Percentiles rank a stretch among this genome's conserved stretches.
Evolutionary conservation across 2,888 invertebrate genomes (phyloP).

Genomic region (Eucriotettix oculatus): DNA sequence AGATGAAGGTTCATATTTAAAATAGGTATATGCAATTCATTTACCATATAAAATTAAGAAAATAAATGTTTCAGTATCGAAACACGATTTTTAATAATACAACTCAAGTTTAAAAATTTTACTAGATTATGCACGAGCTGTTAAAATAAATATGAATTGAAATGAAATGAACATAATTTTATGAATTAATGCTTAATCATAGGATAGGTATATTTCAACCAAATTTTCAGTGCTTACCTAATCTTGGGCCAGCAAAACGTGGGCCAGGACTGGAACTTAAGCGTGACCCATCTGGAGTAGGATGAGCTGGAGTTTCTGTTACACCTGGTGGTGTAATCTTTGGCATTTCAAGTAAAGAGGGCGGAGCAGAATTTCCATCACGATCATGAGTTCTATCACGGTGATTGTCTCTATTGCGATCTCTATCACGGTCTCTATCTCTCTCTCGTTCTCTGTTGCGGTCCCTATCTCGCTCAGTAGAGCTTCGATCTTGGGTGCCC

Average conservation of each 20-base stretch:
- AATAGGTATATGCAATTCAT: no score
- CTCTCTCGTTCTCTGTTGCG: slow-evolving; percentile 22
- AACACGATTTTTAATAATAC: no score
- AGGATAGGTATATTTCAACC: no score
- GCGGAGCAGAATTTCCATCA: slow-evolving; percentile 16
- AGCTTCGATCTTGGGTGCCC: slow-evolving; percentile 15
- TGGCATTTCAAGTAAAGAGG: slow-evolving; percentile 18
- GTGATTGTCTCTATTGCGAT: slow-evolving; percentile 14
- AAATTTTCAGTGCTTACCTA: neutral
- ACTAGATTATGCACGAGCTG: no score
- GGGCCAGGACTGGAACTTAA: neutral
- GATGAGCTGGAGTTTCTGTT: neutral
- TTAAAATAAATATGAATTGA: no score
- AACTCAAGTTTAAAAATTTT: no score
- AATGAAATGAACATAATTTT: no score
- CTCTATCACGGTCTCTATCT: slow-evolving; percentile 18
- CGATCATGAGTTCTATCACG: slow-evolving; percentile 13
- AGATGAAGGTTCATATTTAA: no score
- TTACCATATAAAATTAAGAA: no score
- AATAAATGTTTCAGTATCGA: no score
- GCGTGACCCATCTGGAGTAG: neutral
- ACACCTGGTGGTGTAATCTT: slow-evolving; percentile 9
- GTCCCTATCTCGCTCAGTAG: slow-evolving; percentile 17
- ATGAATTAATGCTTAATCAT: no score
- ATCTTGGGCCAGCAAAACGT: slow-evolving; percentile 4